Conservation (phyloP, 2,113 vertebrate genomes). For the Gymnobelideus leadbeateri region DNA sequence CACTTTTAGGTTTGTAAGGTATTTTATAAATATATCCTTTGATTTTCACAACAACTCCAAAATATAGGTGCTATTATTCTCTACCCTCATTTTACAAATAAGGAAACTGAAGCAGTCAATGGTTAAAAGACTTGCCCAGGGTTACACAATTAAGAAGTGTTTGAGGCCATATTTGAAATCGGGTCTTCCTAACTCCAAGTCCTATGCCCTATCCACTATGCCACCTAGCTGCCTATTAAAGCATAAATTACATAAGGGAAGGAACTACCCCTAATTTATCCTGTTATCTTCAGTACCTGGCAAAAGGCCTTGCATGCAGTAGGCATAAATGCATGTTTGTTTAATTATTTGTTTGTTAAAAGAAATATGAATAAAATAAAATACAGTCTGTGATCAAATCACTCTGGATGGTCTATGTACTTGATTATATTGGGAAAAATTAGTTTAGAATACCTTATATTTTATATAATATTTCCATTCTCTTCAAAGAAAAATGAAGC, state of each 20-base stretch:
- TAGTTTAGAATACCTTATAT: background rate
- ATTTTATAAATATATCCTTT: background rate
- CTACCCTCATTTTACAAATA: background rate
- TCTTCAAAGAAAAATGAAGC: background rate
- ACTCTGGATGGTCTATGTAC: background rate
- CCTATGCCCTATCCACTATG: background rate
- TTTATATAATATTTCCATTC: background rate
- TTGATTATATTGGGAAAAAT: background rate
- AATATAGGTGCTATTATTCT: background rate
- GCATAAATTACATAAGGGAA: background rate
- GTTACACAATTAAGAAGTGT: background rate
- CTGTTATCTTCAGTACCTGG: background rate
- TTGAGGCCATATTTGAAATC: background rate
- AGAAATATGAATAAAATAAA: background rate
- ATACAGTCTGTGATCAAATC: background rate
- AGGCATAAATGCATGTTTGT: background rate
- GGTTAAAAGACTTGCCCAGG: background rate
- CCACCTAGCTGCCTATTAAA: background rate
- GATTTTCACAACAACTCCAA: background rate
- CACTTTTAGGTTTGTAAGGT: background rate
- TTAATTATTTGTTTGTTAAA: background rate
- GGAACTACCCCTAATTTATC: background rate
- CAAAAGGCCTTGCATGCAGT: background rate
- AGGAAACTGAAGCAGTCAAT: background rate
- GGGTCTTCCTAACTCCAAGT: background rate